phyloP scores from a whole-genome alignment of 2,888 invertebrate genomes.

The Zelleria hepariella region DNA sequence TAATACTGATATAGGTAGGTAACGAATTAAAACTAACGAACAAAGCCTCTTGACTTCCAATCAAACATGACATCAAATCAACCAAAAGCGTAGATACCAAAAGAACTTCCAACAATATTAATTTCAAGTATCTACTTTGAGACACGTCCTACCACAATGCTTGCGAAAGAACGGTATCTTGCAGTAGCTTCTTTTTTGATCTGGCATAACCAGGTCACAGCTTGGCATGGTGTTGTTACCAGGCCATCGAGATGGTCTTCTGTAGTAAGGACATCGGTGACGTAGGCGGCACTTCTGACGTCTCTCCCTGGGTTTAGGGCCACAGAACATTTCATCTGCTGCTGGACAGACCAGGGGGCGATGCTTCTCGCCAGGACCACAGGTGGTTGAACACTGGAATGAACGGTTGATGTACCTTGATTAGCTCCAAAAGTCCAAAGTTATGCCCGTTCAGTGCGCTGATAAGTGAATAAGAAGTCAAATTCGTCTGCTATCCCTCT shows the following conservation, averaged over 20 bases:
- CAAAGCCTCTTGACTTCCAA: neutral
- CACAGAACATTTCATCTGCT: conserved; percentile 62
- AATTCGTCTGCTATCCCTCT: no score
- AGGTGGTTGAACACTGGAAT: conserved; percentile 74
- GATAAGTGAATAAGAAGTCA: no score
- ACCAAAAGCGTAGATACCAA: no score
- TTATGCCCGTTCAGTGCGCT: no score
- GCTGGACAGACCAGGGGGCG: conserved; percentile 70
- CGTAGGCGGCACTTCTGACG: conserved; percentile 67
- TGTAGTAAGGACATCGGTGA: conserved; percentile 25
- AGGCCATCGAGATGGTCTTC: conserved; percentile 15
- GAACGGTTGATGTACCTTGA: conserved; percentile 9
- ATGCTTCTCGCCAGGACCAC: conserved; percentile 71
- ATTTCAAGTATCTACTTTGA: conserved; percentile 22
- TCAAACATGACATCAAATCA: neutral
- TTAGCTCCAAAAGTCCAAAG: no score
- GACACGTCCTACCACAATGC: conserved; percentile 73
- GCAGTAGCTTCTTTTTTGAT: conserved; percentile 67
- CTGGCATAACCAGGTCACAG: conserved; percentile 53
- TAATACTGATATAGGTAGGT: neutral
- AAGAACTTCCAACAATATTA: no score
- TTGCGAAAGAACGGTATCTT: conserved; percentile 68
- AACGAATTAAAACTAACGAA: no score
- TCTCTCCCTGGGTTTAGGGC: conserved; percentile 62
- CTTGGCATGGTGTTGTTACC: conserved; percentile 53